These are phyloP conservation scores for Epinephelus moara DNA, from an alignment of 2,113 vertebrate genomes.

Conservation along the genomic window DNA sequence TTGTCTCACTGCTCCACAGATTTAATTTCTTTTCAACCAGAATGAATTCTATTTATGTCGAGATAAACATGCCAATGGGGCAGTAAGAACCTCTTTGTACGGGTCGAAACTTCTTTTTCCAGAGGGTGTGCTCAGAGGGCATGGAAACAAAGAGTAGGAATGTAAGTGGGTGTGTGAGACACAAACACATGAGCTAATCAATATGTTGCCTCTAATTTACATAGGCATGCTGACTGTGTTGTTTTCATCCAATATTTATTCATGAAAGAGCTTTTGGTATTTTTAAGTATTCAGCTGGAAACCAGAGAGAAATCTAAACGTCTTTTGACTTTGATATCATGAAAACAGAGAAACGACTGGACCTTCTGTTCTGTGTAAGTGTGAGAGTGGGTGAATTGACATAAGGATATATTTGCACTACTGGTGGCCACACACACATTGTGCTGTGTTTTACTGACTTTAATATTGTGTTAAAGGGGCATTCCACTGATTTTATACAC, in stretches of 20 bases:
- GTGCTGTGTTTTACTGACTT: background rate
- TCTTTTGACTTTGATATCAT: background rate
- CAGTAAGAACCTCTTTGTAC: constrained; percentile 51
- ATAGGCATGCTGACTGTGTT: background rate
- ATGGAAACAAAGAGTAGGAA: background rate
- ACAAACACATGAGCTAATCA: background rate
- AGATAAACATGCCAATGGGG: constrained; percentile 60
- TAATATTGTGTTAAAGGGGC: background rate
- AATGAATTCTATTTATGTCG: constrained; percentile 45
- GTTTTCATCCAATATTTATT: background rate
- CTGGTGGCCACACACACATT: background rate
- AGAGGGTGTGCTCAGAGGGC: constrained; percentile 28
- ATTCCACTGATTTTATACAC: too few relatives aligned
- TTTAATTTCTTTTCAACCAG: constrained; percentile 35
- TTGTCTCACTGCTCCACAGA: constrained; percentile 36
- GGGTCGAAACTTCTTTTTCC: constrained; percentile 5
- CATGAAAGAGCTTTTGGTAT: background rate
- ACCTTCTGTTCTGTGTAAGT: background rate
- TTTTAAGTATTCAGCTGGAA: background rate
- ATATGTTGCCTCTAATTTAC: constrained; percentile 9
- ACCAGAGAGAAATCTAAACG: background rate
- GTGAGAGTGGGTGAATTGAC: background rate
- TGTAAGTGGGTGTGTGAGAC: background rate
- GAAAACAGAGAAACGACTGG: constrained; percentile 5
- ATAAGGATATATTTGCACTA: background rate